Evolutionary conservation across 1,140 invertebrate species (phyloP).

Genomic region (Aphaenogaster rudis): DNA sequence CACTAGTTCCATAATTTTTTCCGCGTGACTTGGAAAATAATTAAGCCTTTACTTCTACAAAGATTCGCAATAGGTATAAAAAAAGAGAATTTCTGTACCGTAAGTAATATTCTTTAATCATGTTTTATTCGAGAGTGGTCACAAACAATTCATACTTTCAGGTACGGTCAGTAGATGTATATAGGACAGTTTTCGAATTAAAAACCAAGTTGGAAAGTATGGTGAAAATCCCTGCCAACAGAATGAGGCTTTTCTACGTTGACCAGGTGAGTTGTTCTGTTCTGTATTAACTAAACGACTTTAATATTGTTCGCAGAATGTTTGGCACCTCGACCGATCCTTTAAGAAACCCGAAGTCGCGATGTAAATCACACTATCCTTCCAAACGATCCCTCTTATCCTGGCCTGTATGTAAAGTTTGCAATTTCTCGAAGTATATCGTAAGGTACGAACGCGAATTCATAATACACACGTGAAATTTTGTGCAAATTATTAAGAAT

Average conservation of each 20-base stretch:
- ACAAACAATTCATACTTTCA: conserved; percentile 66
- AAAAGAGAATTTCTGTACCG: not conserved
- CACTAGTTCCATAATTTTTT: not conserved
- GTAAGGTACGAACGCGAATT: conserved; percentile 14
- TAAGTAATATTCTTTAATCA: not conserved
- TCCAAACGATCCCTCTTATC: not conserved
- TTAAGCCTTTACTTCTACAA: not conserved
- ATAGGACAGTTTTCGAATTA: conserved; percentile 92
- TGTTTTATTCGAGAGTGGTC: not conserved
- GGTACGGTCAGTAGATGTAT: conserved; percentile 91
- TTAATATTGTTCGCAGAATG: conserved; percentile 68
- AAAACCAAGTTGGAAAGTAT: conserved; percentile 93
- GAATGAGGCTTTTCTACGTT: conserved; percentile 95
- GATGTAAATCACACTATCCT: conserved; percentile 49
- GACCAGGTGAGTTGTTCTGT: conserved; percentile 89
- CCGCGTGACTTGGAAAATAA: not conserved
- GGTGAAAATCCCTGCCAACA: conserved; percentile 92
- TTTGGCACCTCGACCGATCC: conserved; percentile 68
- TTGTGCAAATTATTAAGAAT: not conserved
- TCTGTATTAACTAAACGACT: conserved; percentile 30
- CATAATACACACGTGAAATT: not conserved
- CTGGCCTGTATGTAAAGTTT: conserved; percentile 2
- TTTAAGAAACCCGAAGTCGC: conserved; percentile 68
- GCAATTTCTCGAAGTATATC: not conserved
- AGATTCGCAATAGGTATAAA: not conserved